phyloP scores from a whole-genome alignment of 2,797 vertebrate genomes.

The Sparidentex hasta region DNA sequence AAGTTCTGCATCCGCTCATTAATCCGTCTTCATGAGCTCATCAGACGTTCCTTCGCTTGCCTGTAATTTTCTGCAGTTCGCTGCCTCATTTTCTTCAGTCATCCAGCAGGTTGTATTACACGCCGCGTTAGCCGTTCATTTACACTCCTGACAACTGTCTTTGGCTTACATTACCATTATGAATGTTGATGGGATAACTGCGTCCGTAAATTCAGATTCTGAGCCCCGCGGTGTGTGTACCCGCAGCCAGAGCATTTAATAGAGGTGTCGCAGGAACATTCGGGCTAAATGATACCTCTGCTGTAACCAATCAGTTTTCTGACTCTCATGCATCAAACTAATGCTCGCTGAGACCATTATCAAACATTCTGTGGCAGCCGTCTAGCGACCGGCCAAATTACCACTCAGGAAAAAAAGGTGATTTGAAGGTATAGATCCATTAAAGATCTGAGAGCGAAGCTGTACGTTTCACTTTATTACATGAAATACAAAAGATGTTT shows the following conservation, averaged over 20 bases:
- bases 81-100: constrained; percentile 42
- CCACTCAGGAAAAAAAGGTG: constrained; percentile 37
- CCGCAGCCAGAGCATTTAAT: constrained; percentile 30
- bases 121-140: constrained; percentile 38
- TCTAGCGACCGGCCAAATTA: constrained; percentile 46
- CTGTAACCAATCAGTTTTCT: constrained; percentile 55
- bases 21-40: constrained; percentile 10
- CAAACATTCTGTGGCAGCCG: constrained; percentile 28
- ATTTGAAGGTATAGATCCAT: constrained; percentile 33
- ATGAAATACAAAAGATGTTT: constrained; percentile 32
- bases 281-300: constrained; percentile 47
- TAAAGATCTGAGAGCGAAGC: constrained; percentile 20
- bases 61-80: constrained; percentile 20
- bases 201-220: constrained; percentile 28
- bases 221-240: constrained; percentile 13
- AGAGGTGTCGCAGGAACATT: constrained; percentile 51
- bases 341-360: constrained; percentile 53
- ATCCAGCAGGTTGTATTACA: constrained; percentile 12
- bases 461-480: constrained; percentile 37
- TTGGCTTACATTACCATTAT: constrained; percentile 48
- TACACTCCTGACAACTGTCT: constrained; percentile 35
- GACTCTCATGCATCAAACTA: constrained; percentile 58
- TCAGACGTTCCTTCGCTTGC: constrained; percentile 5
- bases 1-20: constrained; percentile 7
- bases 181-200: constrained; percentile 46